Conservation (phyloP, 2,113 vertebrate genomes). For the Oreochromis niloticus region DNA sequence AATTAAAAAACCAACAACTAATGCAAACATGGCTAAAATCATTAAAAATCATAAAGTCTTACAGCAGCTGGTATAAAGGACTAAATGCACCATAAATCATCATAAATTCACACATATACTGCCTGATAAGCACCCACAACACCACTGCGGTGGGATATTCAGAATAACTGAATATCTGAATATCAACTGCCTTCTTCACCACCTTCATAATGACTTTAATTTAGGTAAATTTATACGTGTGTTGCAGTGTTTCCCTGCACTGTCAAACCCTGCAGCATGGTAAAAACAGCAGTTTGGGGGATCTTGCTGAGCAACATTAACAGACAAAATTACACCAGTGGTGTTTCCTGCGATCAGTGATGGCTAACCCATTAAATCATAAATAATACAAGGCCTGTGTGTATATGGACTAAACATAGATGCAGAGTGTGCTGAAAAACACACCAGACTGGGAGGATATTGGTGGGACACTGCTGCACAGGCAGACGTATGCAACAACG, state of each 20-base stretch:
- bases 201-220: neutral
- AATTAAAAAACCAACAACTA: rapidly evolving
- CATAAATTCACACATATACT: rapidly evolving
- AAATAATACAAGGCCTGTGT: neutral
- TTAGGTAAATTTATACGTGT: neutral
- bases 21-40: neutral
- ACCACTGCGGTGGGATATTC: rapidly evolving
- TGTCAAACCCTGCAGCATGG: rapidly evolving
- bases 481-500: rapidly evolving
- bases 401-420: neutral
- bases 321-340: neutral
- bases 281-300: neutral
- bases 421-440: neutral
- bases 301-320: neutral
- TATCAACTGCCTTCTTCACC: neutral
- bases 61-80: neutral
- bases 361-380: rapidly evolving
- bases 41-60: neutral
- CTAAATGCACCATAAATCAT: neutral
- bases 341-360: neutral
- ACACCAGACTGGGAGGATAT: neutral
- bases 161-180: neutral
- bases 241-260: neutral
- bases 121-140: neutral
- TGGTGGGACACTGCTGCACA: neutral